Evolutionary conservation across 2,113 vertebrate species (phyloP).

Genomic region (Sorex araneus): DNA sequence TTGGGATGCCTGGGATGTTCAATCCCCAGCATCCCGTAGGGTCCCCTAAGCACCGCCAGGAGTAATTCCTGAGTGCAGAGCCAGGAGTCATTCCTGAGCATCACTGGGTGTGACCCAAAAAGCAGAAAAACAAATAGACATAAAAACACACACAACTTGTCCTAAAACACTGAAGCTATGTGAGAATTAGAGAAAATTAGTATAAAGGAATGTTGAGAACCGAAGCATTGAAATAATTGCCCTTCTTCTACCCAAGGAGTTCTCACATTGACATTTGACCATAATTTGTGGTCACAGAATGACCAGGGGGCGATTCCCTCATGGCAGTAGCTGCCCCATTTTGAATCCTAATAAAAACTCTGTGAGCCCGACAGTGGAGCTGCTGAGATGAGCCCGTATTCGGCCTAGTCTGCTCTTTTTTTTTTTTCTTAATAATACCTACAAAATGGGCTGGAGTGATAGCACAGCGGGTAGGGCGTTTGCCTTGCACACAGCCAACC

Average conservation of each 20-base stretch:
- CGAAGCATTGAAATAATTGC: neutral
- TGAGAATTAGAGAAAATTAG: slow-evolving; percentile 36
- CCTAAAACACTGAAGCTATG: neutral
- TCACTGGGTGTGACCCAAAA: too few relatives aligned
- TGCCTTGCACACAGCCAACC: too few relatives aligned
- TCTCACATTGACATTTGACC: neutral
- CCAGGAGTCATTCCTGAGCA: too few relatives aligned
- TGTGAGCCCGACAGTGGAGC: neutral
- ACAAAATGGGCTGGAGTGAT: too few relatives aligned
- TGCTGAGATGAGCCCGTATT: neutral
- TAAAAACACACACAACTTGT: too few relatives aligned
- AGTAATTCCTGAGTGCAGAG: too few relatives aligned
- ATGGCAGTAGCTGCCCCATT: neutral
- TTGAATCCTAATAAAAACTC: neutral
- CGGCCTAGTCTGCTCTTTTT: neutral
- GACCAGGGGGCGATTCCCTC: neutral
- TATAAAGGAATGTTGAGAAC: neutral
- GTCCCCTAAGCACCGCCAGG: too few relatives aligned
- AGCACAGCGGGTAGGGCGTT: too few relatives aligned
- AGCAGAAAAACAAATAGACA: too few relatives aligned
- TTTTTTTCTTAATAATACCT: too few relatives aligned
- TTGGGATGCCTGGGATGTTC: too few relatives aligned
- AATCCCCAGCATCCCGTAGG: too few relatives aligned
- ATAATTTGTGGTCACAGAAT: neutral
- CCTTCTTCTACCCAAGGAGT: neutral